A percentile compares a stretch with the other conserved stretches of the same genome.
These are phyloP conservation scores for Heliconius nattereri DNA, from an alignment of 1,140 invertebrate species.

Conservation along the genomic window DNA sequence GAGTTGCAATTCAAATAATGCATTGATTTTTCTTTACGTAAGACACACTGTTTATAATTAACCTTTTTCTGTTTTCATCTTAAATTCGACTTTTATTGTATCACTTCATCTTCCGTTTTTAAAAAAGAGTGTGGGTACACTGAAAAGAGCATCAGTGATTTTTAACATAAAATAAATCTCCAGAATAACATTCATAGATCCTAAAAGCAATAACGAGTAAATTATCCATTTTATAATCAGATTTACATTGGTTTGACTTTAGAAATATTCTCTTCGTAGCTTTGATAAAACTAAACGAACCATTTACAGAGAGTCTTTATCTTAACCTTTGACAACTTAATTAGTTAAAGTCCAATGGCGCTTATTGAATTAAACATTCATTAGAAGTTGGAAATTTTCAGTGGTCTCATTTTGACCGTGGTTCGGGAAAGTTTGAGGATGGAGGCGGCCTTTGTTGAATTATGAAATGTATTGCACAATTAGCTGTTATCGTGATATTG, in stretches of 20 bases:
- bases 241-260: constrained; percentile 3
- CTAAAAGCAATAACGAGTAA: not conserved
- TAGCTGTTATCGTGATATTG: not conserved
- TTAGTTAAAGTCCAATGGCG: not conserved
- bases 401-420: not conserved
- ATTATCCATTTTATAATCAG: not conserved
- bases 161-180: not conserved
- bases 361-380: constrained; percentile 13
- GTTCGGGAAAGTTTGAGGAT: not conserved
- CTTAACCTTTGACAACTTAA: constrained; percentile 6
- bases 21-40: no score
- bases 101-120: no score
- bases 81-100: no score
- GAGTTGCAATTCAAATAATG: no score
- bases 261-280: not conserved
- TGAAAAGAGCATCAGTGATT: no score
- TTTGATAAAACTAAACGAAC: constrained; percentile 7
- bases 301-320: not conserved
- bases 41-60: no score
- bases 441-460: not conserved
- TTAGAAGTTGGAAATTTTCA: constrained; percentile 10
- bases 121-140: no score
- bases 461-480: not conserved
- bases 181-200: not conserved
- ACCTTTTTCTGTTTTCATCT: no score